Percentiles rank a stretch among this genome's conserved stretches.
phyloP scores from a whole-genome alignment of 2,113 vertebrate genomes.

The Progne subis region DNA sequence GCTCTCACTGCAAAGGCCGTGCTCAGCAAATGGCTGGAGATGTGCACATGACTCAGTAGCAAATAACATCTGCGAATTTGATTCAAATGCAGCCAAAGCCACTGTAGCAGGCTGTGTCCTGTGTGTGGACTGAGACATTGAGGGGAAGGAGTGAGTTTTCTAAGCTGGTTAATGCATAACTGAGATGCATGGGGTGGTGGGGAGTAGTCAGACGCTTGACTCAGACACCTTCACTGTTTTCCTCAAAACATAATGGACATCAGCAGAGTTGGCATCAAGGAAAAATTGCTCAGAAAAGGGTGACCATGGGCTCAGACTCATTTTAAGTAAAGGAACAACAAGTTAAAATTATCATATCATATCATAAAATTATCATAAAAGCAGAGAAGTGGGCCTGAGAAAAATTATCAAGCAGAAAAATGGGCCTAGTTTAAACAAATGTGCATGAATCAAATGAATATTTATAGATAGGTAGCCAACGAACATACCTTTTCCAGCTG shows the following conservation, averaged over 20 bases:
- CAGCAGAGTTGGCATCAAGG: not conserved
- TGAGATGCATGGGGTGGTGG: not conserved
- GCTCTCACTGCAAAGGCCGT: not conserved
- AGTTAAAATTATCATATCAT: not conserved
- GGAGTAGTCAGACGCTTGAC: not conserved
- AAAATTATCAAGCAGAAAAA: not conserved
- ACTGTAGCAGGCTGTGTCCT: not conserved
- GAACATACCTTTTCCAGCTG: constrained; percentile 2
- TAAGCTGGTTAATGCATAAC: not conserved
- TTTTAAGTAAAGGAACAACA: not conserved
- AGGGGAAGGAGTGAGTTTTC: not conserved
- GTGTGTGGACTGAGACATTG: not conserved
- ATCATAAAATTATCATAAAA: not conserved
- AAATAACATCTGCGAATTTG: not conserved
- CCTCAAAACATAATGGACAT: not conserved
- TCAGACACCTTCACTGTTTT: not conserved
- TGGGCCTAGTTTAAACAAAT: not conserved
- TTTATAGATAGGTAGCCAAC: not conserved
- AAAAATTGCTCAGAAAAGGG: not conserved
- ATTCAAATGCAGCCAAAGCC: not conserved
- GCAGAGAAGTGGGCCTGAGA: not conserved
- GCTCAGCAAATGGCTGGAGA: not conserved
- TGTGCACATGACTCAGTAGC: not conserved
- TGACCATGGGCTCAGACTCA: not conserved
- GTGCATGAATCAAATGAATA: not conserved